Evolutionary conservation across 53 echinoderm and acorn worm species (phyloP).

Genomic region (Actinopyga echinites): DNA sequence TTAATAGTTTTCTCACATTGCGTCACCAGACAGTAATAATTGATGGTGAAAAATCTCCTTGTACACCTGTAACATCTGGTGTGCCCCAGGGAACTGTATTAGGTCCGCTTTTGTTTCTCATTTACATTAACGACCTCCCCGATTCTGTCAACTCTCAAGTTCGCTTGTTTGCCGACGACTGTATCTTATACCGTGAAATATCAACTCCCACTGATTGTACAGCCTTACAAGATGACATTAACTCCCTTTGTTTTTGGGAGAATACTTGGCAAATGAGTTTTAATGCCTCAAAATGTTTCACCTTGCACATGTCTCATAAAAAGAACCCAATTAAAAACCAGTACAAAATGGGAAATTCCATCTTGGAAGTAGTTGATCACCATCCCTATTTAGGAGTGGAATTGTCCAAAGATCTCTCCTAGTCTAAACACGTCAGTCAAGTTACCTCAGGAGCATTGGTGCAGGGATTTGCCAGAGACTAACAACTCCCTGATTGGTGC

Average conservation of each 20-base stretch:
- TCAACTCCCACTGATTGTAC: not conserved
- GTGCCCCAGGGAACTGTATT: conserved; percentile 63
- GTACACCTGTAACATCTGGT: conserved; percentile 47
- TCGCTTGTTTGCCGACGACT: conserved; percentile 57
- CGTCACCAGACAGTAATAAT: conserved; percentile 45
- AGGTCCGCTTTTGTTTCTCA: conserved; percentile 47
- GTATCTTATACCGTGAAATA: conserved; percentile 57
- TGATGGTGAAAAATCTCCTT: conserved; percentile 36
- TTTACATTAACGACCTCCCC: conserved; percentile 60
- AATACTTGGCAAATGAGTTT: not conserved
- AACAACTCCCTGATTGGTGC: no score
- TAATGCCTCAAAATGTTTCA: conserved; percentile 15
- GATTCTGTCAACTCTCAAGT: conserved; percentile 36
- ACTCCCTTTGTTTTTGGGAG: conserved; percentile 24
- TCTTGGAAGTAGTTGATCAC: no score
- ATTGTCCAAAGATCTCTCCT: no score
- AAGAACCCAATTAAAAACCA: not conserved
- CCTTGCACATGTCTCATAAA: conserved; percentile 3
- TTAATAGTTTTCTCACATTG: conserved; percentile 27
- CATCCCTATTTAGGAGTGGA: no score
- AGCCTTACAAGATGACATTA: conserved; percentile 42
- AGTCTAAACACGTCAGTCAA: no score
- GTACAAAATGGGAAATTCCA: conserved; percentile 25
- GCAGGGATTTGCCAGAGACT: no score
- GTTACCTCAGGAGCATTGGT: no score